phyloP scores from a whole-genome alignment of 1,140 invertebrate genomes.

The Temnothorax longispinosus region DNA sequence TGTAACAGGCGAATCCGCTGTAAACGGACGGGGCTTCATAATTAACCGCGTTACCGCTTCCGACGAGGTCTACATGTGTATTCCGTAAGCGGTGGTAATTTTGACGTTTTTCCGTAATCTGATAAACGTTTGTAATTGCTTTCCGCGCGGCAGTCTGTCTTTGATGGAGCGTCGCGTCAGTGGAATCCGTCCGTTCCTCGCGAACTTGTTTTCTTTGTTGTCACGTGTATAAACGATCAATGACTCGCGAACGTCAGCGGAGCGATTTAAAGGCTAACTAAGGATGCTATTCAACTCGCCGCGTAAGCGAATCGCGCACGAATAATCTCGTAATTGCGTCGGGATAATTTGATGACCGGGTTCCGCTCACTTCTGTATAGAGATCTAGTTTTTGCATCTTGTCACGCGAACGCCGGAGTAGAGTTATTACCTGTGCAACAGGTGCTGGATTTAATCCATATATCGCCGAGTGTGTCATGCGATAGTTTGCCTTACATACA shows the following conservation, averaged over 20 bases:
- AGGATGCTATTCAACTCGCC: slow-evolving; percentile 16
- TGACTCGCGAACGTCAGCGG: not conserved
- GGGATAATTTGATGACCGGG: slow-evolving; percentile 46
- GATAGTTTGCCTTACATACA: not conserved
- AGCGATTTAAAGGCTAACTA: slow-evolving; percentile 19
- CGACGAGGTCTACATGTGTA: slow-evolving; percentile 47
- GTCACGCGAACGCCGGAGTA: slow-evolving; percentile 15
- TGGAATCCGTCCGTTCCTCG: not conserved
- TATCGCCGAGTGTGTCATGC: slow-evolving; percentile 21
- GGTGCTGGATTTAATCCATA: slow-evolving; percentile 49
- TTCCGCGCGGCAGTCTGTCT: not conserved
- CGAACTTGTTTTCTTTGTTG: not conserved
- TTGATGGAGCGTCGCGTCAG: not conserved
- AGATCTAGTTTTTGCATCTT: slow-evolving; percentile 40
- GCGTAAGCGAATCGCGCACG: slow-evolving; percentile 29
- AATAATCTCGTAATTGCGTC: slow-evolving; percentile 31
- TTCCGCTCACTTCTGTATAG: slow-evolving; percentile 27
- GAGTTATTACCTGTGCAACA: slow-evolving; percentile 31
- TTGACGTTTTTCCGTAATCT: slow-evolving; percentile 71
- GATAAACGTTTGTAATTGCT: slow-evolving; percentile 77
- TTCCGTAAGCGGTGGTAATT: slow-evolving; percentile 61
- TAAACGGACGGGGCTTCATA: slow-evolving; percentile 75
- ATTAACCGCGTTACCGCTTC: slow-evolving; percentile 71
- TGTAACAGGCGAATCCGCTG: slow-evolving; percentile 41
- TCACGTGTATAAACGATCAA: not conserved